Evolutionary conservation across 1,140 invertebrate genomes (phyloP).

Genomic region (Protaetia brevitarsis): DNA sequence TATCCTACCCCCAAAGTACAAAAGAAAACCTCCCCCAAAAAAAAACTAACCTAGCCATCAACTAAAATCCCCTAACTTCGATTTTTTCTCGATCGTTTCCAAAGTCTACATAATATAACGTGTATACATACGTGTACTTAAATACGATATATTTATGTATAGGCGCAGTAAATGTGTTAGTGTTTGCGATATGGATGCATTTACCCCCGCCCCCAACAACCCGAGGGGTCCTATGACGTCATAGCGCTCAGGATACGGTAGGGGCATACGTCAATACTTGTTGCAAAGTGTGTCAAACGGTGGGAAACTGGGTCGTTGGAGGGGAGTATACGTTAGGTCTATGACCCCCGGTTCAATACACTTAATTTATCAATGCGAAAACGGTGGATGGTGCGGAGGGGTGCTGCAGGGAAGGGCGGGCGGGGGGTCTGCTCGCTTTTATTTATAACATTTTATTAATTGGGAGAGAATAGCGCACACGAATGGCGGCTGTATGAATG

Average conservation of each 20-base stretch:
- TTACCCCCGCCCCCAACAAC: conserved; percentile 24
- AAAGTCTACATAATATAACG: no score
- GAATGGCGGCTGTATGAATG: neutral
- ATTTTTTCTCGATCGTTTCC: no score
- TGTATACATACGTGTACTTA: no score
- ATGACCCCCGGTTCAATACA: conserved; percentile 43
- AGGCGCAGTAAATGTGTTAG: conserved; percentile 17
- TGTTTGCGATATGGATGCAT: conserved; percentile 22
- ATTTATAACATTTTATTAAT: conserved; percentile 18
- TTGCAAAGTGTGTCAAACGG: conserved; percentile 46
- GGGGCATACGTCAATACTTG: conserved; percentile 46
- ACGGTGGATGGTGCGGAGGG: no score
- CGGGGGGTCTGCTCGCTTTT: no score
- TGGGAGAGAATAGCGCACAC: neutral
- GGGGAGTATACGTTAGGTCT: conserved; percentile 36
- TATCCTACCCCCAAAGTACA: no score
- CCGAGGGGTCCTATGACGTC: conserved; percentile 35
- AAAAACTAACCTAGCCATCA: no score
- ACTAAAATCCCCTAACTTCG: no score
- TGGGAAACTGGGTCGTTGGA: conserved; percentile 35
- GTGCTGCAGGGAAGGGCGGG: no score
- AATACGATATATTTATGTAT: neutral
- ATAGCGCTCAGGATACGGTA: conserved; percentile 30
- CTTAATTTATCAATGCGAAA: conserved; percentile 31
- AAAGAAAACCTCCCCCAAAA: no score